A percentile compares a stretch with the other conserved stretches of the same genome.
These are phyloP conservation scores for Gobius niger DNA, from an alignment of 2,113 vertebrate species.

Conservation along the genomic window DNA sequence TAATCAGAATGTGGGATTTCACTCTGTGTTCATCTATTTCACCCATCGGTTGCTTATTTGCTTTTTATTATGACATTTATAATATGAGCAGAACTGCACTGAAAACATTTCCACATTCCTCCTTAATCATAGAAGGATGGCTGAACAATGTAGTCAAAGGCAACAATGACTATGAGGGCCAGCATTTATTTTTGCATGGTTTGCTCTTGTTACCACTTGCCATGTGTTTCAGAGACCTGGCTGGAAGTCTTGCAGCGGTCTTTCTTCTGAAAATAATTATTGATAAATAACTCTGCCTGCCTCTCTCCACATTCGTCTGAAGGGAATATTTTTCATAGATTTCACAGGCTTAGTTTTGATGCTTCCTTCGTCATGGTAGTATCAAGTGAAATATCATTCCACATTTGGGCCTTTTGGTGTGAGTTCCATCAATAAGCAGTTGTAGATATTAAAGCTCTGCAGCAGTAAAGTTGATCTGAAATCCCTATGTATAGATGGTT, in stretches of 20 bases:
- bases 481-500: too few relatives aligned
- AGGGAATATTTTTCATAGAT: constrained; percentile 56
- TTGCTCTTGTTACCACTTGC: constrained; percentile 73
- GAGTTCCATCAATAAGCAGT: constrained; percentile 9
- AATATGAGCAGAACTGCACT: constrained; percentile 55
- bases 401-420: background rate
- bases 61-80: constrained; percentile 73
- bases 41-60: constrained; percentile 74
- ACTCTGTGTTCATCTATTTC: constrained; percentile 43
- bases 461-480: too few relatives aligned
- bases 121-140: constrained; percentile 77
- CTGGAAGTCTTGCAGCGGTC: constrained; percentile 47
- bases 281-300: constrained; percentile 45
- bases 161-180: constrained; percentile 70
- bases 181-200: constrained; percentile 73
- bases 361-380: constrained; percentile 32
- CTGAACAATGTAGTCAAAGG: constrained; percentile 58
- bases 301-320: constrained; percentile 28
- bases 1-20: constrained; percentile 28
- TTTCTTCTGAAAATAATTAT: constrained; percentile 59
- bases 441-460: constrained; percentile 22
- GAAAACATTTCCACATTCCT: constrained; percentile 75
- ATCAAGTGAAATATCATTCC: constrained; percentile 40
- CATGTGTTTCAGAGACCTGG: constrained; percentile 56
- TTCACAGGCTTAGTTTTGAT: constrained; percentile 45